These are phyloP conservation scores for Carpatolechia fugitivella DNA, from an alignment of 2,888 invertebrate genomes.

Conservation along the genomic window DNA sequence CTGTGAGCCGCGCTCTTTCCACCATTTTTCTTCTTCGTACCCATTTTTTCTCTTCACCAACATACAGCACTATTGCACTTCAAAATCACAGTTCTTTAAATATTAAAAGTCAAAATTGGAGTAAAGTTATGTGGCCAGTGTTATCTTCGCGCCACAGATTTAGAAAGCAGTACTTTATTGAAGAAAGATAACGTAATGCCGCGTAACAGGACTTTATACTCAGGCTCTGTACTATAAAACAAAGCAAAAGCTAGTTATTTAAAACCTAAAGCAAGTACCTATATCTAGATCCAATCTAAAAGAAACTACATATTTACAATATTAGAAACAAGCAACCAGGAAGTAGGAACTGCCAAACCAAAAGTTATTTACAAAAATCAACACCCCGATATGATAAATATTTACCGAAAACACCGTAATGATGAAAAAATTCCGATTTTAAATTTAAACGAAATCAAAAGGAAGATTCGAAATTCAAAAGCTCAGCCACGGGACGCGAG, in stretches of 20 bases:
- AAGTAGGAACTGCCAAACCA: background rate
- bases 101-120: conserved; percentile 29
- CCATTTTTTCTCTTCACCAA: conserved; percentile 48
- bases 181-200: conserved; percentile 40
- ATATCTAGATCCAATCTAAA: conserved; percentile 8
- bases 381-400: conserved; percentile 32
- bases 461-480: conserved; percentile 37
- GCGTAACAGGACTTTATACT: conserved; percentile 55
- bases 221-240: conserved; percentile 51
- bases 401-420: conserved; percentile 44
- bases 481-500: conserved; percentile 56
- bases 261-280: background rate
- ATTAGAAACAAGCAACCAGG: conserved; percentile 17
- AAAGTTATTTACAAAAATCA: conserved; percentile 3
- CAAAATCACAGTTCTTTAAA: conserved; percentile 20
- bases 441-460: conserved; percentile 22
- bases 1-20: conserved; percentile 62
- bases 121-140: conserved; percentile 26
- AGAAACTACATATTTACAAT: conserved; percentile 19
- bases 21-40: conserved; percentile 71
- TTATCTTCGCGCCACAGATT: conserved; percentile 32
- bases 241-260: conserved; percentile 4
- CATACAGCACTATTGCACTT: conserved; percentile 45
- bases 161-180: conserved; percentile 32
- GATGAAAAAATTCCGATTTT: conserved; percentile 18